Base-by-base conservation (phyloP, 2,888 invertebrate species). In the Sympetrum striolatum region DNA sequence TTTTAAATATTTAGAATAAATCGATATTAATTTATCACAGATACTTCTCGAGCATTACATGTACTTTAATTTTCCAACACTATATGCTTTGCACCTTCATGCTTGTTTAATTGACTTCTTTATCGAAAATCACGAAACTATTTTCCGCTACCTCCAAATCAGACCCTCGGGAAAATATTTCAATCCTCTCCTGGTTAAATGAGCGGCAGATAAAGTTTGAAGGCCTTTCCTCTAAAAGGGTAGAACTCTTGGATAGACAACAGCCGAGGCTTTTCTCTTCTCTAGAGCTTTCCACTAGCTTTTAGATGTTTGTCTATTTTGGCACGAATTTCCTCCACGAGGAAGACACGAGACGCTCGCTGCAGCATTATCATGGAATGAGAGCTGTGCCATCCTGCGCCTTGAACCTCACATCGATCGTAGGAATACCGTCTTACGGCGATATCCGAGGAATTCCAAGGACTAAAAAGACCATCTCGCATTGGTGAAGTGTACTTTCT, bases 321-420 rank as follows among this genome's bases (percentile, higher is more conserved):
- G 86, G 86, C 60, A 22, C 22, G 12, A 31, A 60, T 31, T 15
- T 1, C 25, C 22, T 18, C 18, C 31, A 35, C 14, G 58, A 58
- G 53, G 6, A 48, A 18, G n/a, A 73, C 73, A 31, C 25, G 73
- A n/a, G 10, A 25, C 6, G 12, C 5, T 6, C 8, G 8, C 25
- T 22, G 22, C 64, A n/a, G 64, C n/a, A 64, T 64, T 22, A 6
- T 15, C 58, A 18, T 6, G 58, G 0, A 15, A 12, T 35, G 58
- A 31, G 82, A 44, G 82, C 82, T 58, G 82, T 86, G 60, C 86
- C 86, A 86, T 86, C 86, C 86, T 18, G 86, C 86, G 86, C 86
- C 86, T 86, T 86, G 86, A 60, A 37, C 86, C 86, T 15, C 82
- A 58, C 31, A 58, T 60, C 60, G 60, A 60, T 31, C 18, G 37